A percentile compares a stretch with the other conserved stretches of the same genome.
phyloP scores from a whole-genome alignment of 2,113 vertebrate species.

The Hippocampus mohnikei region DNA sequence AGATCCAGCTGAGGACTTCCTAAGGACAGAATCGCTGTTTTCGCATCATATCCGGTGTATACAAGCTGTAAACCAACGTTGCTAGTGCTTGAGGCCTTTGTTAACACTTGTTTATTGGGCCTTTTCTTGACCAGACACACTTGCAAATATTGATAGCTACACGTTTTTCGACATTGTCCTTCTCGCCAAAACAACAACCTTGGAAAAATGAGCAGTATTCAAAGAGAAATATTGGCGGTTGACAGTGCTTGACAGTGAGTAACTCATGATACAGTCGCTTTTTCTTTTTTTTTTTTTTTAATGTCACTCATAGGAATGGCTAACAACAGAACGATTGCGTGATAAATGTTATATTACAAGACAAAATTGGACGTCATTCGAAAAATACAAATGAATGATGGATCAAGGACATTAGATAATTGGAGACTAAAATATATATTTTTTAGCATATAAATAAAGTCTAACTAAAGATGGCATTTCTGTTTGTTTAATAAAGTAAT shows the following conservation, averaged over 20 bases:
- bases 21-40: conserved; percentile 67
- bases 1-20: conserved; percentile 47
- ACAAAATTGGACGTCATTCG: too few species aligned
- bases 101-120: conserved; percentile 69
- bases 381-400: too few species aligned
- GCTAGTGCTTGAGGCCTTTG: conserved; percentile 54
- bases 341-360: not conserved
- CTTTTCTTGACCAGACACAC: conserved; percentile 54
- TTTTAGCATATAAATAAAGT: too few species aligned
- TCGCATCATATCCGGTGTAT: conserved; percentile 61
- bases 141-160: conserved; percentile 66
- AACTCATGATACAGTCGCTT: not conserved
- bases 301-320: conserved; percentile 15
- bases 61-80: conserved; percentile 65
- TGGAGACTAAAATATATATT: too few species aligned
- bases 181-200: conserved; percentile 53
- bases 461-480: too few species aligned
- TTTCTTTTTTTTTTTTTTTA: conserved; percentile 10
- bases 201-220: conserved; percentile 44
- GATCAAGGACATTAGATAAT: too few species aligned
- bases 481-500: too few species aligned
- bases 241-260: conserved; percentile 12
- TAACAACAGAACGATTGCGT: not conserved
- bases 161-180: conserved; percentile 58
- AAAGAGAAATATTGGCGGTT: conserved; percentile 36